These are phyloP conservation scores for Leptinotarsa rubiginosa DNA, from an alignment of 2,888 invertebrate genomes.

Conservation along the genomic window DNA sequence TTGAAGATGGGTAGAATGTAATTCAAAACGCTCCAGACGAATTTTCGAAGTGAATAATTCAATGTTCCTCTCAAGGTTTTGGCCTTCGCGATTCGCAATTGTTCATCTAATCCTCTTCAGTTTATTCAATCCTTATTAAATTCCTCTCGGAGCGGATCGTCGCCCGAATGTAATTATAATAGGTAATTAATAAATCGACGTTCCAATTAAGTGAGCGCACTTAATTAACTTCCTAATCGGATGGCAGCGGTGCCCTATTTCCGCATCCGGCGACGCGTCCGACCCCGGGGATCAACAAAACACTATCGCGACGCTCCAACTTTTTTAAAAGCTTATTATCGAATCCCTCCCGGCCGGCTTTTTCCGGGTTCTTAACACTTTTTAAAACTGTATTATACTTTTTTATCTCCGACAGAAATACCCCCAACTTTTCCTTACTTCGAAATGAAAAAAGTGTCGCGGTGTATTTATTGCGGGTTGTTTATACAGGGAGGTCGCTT, in stretches of 20 bases:
- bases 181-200: conserved; percentile 66
- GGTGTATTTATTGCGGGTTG: conserved; percentile 25
- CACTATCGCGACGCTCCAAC: conserved; percentile 63
- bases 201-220: conserved; percentile 65
- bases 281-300: conserved; percentile 63
- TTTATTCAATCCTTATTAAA: conserved; percentile 27
- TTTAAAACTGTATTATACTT: conserved; percentile 66
- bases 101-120: neutral
- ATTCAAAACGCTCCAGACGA: no score
- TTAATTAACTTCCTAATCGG: conserved; percentile 67
- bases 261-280: conserved; percentile 47
- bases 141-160: conserved; percentile 27
- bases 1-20: no score
- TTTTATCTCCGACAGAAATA: conserved; percentile 53
- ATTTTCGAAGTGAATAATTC: no score
- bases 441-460: conserved; percentile 35
- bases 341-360: conserved; percentile 58
- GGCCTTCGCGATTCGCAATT: neutral
- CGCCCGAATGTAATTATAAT: conserved; percentile 59
- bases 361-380: conserved; percentile 65
- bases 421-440: conserved; percentile 33
- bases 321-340: conserved; percentile 68
- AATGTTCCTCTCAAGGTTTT: no score
- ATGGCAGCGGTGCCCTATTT: conserved; percentile 50
- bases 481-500: no score